A percentile compares a stretch with the other conserved stretches of the same genome.
Conservation (phyloP, 1,140 invertebrate species). For the Tetragnatha versicolor region DNA sequence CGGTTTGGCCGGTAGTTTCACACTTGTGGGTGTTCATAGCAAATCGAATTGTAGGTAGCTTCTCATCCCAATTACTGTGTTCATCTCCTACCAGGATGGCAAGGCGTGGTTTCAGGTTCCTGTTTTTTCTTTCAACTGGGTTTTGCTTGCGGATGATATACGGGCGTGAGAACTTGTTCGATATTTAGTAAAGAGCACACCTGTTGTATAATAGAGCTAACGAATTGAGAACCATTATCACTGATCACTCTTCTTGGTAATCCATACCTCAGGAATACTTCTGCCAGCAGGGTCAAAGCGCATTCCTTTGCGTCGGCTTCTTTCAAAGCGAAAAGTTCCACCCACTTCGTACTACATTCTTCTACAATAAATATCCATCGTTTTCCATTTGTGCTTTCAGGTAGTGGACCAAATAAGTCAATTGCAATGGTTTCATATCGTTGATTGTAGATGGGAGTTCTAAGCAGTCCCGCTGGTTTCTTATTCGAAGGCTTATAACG, state of each 20-base stretch:
- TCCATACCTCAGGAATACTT: slow-evolving; percentile 21
- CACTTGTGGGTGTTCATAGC: slow-evolving; percentile 9
- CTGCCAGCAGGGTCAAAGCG: neutral
- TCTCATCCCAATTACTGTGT: neutral
- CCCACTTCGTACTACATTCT: neutral
- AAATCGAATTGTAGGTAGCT: slow-evolving; percentile 2
- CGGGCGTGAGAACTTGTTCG: neutral
- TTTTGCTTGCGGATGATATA: neutral
- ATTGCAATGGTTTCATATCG: neutral
- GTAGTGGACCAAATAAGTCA: neutral
- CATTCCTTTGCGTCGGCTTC: slow-evolving; percentile 18
- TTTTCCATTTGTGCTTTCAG: neutral
- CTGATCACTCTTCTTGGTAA: neutral
- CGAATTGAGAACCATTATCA: slow-evolving; percentile 5
- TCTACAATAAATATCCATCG: neutral
- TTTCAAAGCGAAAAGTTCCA: slow-evolving; percentile 9
- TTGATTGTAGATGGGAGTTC: neutral
- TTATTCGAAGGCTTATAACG: slow-evolving; percentile 10
- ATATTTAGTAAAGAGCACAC: neutral
- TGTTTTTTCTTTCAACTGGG: slow-evolving; percentile 10
- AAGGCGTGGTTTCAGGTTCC: slow-evolving; percentile 6
- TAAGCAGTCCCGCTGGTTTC: neutral
- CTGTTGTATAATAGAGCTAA: neutral
- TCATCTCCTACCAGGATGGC: slow-evolving; percentile 1
- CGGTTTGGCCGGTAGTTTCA: neutral